Evolutionary conservation across 2,888 invertebrate species (phyloP).

Genomic region (Carterocephalus palaemon): DNA sequence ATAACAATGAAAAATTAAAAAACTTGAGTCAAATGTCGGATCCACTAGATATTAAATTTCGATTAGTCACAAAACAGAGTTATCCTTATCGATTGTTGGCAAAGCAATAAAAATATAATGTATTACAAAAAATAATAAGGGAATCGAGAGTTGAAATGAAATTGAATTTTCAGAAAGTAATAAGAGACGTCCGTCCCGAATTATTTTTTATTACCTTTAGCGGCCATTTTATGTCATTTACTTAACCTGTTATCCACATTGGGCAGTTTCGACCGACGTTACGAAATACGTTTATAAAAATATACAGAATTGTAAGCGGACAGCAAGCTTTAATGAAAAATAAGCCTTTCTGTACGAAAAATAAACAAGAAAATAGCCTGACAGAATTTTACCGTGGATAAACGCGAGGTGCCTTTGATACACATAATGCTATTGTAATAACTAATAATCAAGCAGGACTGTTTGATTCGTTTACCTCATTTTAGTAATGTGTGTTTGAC

Average conservation of each 20-base stretch:
- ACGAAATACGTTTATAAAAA: constrained; percentile 35
- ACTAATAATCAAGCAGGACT: constrained; percentile 55
- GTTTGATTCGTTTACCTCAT: constrained; percentile 59
- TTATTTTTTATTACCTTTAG: constrained; percentile 56
- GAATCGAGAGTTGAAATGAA: constrained; percentile 51
- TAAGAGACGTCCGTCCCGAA: constrained; percentile 51
- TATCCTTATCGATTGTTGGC: constrained; percentile 36
- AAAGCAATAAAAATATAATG: constrained; percentile 38
- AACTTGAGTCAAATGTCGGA: neutral
- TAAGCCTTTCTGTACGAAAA: neutral
- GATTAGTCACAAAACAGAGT: constrained; percentile 18
- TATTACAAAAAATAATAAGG: constrained; percentile 38
- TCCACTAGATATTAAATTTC: constrained; percentile 12
- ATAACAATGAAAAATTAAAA: neutral
- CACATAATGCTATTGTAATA: constrained; percentile 56
- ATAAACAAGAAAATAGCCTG: constrained; percentile 12
- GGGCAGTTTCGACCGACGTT: constrained; percentile 45
- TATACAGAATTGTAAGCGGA: constrained; percentile 16
- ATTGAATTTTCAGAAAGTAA: constrained; percentile 61
- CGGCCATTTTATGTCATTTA: constrained; percentile 66
- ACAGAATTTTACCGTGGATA: constrained; percentile 14
- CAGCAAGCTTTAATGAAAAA: neutral
- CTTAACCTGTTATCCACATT: constrained; percentile 65
- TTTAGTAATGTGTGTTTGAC: constrained; percentile 45
- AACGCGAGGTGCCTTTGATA: constrained; percentile 36